Conservation (phyloP, 2,888 invertebrate genomes). For the Acronicta alni region DNA sequence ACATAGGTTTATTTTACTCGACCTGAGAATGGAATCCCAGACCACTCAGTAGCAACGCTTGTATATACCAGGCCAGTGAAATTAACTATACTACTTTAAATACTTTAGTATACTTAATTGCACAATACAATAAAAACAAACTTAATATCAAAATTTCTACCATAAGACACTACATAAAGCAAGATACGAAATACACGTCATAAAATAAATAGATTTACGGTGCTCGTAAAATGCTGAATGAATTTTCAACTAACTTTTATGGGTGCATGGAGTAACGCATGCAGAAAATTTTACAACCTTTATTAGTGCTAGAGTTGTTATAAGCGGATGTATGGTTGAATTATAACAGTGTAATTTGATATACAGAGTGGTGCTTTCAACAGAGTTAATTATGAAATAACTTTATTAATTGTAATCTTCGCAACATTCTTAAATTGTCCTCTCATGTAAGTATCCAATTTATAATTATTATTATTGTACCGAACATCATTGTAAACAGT, state of each 20-base stretch:
- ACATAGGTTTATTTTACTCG: no score
- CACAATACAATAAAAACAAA: neutral
- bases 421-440: no score
- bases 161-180: constrained; percentile 30
- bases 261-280: constrained; percentile 34
- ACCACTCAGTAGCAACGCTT: no score
- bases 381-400: neutral
- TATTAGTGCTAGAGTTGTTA: constrained; percentile 11
- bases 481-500: no score
- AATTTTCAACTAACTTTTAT: constrained; percentile 54
- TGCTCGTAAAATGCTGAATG: constrained; percentile 49
- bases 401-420: no score
- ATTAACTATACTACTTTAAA: no score
- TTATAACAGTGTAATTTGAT: neutral
- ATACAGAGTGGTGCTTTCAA: no score
- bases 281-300: constrained; percentile 35
- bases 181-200: constrained; percentile 51
- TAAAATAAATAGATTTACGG: constrained; percentile 57
- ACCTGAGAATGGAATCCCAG: no score
- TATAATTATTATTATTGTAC: no score
- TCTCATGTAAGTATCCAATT: no score
- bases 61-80: no score
- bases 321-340: neutral
- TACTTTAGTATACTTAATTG: no score
- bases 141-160: constrained; percentile 34